These are phyloP conservation scores for Cantharis flavilabris DNA, from an alignment of 2,888 invertebrate genomes.

Conservation along the genomic window DNA sequence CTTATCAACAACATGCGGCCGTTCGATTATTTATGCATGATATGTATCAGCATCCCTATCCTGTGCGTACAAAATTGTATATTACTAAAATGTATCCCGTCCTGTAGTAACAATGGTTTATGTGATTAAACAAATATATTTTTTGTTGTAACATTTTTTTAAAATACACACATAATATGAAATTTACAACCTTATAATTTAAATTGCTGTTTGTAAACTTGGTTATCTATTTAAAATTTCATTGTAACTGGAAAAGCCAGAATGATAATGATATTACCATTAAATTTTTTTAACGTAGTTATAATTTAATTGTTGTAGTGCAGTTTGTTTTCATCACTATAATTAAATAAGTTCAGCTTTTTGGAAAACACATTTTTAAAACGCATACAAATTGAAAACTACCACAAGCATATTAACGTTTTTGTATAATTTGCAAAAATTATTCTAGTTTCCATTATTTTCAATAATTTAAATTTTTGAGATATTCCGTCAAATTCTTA, in stretches of 20 bases:
- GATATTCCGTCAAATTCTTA: not conserved
- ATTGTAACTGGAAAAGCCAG: not conserved
- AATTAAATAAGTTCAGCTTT: not conserved
- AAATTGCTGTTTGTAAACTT: not conserved
- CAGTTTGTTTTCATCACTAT: not conserved
- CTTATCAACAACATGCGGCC: conserved; percentile 29
- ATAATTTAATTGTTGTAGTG: not conserved
- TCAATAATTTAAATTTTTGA: not conserved
- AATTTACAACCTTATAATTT: not conserved
- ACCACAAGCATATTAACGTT: not conserved
- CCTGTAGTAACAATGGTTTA: not conserved
- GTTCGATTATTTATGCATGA: conserved; percentile 26
- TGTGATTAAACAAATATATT: not conserved
- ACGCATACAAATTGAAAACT: not conserved
- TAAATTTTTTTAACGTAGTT: not conserved
- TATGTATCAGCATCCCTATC: conserved; percentile 15
- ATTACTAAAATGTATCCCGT: not conserved
- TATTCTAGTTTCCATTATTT: not conserved
- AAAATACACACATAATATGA: not conserved
- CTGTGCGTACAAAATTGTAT: conserved; percentile 11
- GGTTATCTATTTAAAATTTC: not conserved
- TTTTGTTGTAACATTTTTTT: not conserved
- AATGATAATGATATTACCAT: not conserved
- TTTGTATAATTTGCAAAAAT: not conserved
- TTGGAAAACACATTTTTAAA: not conserved